A percentile compares a stretch with the other conserved stretches of the same genome.
These are phyloP conservation scores for Thecophora atra DNA, from an alignment of 2,888 invertebrate genomes.

Conservation along the genomic window DNA sequence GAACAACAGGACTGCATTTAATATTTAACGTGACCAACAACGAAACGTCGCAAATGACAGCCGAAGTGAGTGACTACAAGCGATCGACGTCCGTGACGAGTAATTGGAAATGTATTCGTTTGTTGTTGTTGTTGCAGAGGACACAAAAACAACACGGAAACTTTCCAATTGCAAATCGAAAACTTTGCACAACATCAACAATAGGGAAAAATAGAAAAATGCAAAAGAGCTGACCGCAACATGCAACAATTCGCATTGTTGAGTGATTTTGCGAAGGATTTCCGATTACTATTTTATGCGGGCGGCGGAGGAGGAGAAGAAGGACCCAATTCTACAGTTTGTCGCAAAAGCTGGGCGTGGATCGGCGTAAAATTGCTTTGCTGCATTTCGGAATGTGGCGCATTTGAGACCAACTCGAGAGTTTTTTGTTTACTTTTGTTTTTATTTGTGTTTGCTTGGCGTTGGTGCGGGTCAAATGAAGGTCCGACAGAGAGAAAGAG, in stretches of 20 bases:
- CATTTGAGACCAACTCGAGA: background rate
- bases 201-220: no score
- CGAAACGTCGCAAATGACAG: conserved; percentile 8
- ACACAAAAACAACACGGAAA: conserved; percentile 3
- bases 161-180: conserved; percentile 27
- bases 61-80: background rate
- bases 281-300: conserved; percentile 40
- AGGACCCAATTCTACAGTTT: conserved; percentile 22
- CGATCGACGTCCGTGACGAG: conserved; percentile 13
- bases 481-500: no score
- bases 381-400: conserved; percentile 34
- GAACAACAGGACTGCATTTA: conserved; percentile 34
- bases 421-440: no score
- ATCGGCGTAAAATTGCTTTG: conserved; percentile 34
- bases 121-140: background rate
- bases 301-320: background rate
- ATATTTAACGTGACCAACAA: conserved; percentile 32
- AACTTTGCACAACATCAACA: conserved; percentile 29
- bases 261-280: conserved; percentile 42
- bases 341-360: conserved; percentile 32
- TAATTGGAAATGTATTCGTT: conserved; percentile 39
- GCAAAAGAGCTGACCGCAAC: conserved; percentile 28
- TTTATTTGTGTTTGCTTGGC: background rate
- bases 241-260: conserved; percentile 40
- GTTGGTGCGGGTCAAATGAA: background rate